Evolutionary conservation across 2,113 vertebrate species (phyloP), one percentile per base, ranked within the genome.

Genomic region (Paradoxurus hermaphroditus): DNA sequence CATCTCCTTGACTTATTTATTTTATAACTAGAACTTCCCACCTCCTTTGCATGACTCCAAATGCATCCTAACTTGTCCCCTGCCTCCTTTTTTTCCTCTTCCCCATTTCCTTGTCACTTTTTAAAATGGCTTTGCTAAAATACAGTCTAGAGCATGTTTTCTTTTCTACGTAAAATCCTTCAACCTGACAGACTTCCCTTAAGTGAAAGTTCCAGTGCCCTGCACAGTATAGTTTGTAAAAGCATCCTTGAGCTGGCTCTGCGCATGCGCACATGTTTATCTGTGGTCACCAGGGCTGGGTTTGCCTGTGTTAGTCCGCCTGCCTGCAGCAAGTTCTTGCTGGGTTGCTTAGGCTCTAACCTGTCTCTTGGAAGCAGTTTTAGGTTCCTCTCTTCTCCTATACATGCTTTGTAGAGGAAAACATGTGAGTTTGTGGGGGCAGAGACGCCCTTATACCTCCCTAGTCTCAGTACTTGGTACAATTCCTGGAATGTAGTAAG

Each of bases 261-360:
- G 0, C 10, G 0, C 8, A 0, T 11, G 18, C 2, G 6, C 39
- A 8, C 1, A 39, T n/a, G 34, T 9, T 23, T 31, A 7, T 59
- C 34, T 46, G 44, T 7, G 0, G 21, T 34, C 46, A 1, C 53
- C 10, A 5, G 18, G 49, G 49, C 51, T 31, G 34, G 3, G 1
- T 18, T 16, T 36, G 21, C 51, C 11, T 27, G 1, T 46, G 51
- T 25, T 19, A 0, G 7, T 34, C 51, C 16, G 0, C 36, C 59
- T 83, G 36, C 46, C 44, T 39, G 0, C 34, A 36, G 15, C n/a
- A 31, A 11, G n/a, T 21, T 41, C 82, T 36, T 21, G 19, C 49
- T 56, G 72, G 85, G 65, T 7, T 72, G 44, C 39, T 73, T 34
- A 44, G 21, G 19, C 49, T 65, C 44, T 36, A 4, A 78, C 53